Base-by-base conservation (phyloP, 1,140 invertebrate genomes). In the Matsumurasca onukii region DNA sequence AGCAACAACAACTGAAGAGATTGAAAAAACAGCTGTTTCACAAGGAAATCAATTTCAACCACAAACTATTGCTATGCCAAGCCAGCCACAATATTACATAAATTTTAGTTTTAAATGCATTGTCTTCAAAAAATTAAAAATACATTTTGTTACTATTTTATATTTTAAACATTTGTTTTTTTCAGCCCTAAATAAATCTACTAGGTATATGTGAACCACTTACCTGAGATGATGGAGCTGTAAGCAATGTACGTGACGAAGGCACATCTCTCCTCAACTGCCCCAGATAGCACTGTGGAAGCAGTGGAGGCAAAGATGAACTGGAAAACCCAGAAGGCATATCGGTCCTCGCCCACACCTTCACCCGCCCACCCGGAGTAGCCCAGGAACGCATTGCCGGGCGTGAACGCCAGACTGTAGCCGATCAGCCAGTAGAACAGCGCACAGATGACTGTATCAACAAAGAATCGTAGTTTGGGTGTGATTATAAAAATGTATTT, bases 181-280 rank as follows among this genome's bases (percentile, higher is more conserved):
- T n/a, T n/a, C n/a, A n/a, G n/a, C n/a, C n/a, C n/a, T n/a, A n/a
- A n/a, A n/a, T n/a, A n/a, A n/a, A n/a, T n/a, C n/a, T n/a, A n/a
- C 34, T 39, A 39, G 34, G 34, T 39, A 39, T 39, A 39, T 39
- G n/a, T n/a, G n/a, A n/a, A n/a, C n/a, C n/a, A 39, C 29, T 52
- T 67, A 85, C 84, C 83, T 69, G 85, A 84, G 15, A 86, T 80
- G 17, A 81, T 68, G 29, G 80, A 74, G 69, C 83, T 85, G 75
- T 87, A 86, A 20, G 80, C 77, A 61, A 86, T 78, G 74, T 86
- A 87, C n/a, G 84, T 83, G 0, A 79, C 68, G 71, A 85, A 84
- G 67, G 84, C 80, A 70, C 83, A 84, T 51, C 85, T 72, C 72
- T 86, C 85, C 0, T 85, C 85, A 29, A 87, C 80, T 0, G 85